These are phyloP conservation scores for Andrena cerasifolii DNA, from an alignment of 1,140 invertebrate species.

Conservation along the genomic window DNA sequence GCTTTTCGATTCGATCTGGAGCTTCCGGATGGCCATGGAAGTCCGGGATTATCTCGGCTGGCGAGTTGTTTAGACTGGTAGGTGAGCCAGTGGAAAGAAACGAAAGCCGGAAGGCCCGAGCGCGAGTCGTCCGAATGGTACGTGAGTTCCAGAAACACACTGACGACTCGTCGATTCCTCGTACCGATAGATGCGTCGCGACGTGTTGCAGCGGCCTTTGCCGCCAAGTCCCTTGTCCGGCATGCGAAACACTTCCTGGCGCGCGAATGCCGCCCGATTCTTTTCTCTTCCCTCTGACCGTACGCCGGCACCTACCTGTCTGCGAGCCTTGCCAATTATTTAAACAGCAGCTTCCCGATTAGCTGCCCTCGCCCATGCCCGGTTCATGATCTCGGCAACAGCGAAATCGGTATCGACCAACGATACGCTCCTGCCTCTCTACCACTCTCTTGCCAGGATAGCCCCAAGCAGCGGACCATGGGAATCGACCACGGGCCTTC, in stretches of 20 bases:
- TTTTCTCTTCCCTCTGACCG: conserved; percentile 9
- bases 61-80: conserved; percentile 41
- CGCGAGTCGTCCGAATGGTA: conserved; percentile 62
- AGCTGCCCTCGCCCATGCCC: too few species aligned
- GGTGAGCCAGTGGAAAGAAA: conserved; percentile 49
- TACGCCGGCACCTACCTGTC: not conserved
- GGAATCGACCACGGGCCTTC: too few species aligned
- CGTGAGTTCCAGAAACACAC: conserved; percentile 76
- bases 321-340: not conserved
- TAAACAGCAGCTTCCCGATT: too few species aligned
- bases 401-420: too few species aligned
- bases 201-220: conserved; percentile 24
- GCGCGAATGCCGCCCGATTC: conserved; percentile 38
- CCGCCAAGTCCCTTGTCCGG: conserved; percentile 45
- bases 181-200: conserved; percentile 57
- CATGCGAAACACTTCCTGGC: conserved; percentile 63
- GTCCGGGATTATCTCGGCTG: too few species aligned
- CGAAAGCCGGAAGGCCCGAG: conserved; percentile 36
- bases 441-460: too few species aligned
- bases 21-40: not conserved
- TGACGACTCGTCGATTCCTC: conserved; percentile 69
- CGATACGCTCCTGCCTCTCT: too few species aligned
- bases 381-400: too few species aligned
- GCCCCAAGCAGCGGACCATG: too few species aligned
- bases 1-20: too few species aligned